Evolutionary conservation across 2,113 vertebrate species (phyloP), one percentile per base, ranked within the genome.

Genomic region (Electrona antarctica): DNA sequence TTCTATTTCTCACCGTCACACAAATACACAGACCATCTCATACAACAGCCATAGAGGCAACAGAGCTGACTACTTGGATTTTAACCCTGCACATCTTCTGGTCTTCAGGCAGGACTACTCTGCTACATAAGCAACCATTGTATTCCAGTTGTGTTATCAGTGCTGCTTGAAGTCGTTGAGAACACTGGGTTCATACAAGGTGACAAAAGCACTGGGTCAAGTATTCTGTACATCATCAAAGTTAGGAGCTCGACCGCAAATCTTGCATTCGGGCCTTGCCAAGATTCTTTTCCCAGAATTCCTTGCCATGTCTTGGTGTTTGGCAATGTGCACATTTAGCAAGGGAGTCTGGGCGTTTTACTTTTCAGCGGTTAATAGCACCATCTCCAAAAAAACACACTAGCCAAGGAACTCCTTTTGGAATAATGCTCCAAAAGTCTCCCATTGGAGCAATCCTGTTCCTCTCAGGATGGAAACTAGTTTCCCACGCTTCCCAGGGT

Each of bases 261-360:
- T 45, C 74, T 41, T 73, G 61, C 73, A 71, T 51, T 59, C 15
- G 50, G 41, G 59, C 71, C 59, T 68, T 82, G 80, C 79, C 81
- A 87, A 86, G 59, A 85, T 76, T 86, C 58, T 79, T 80, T 81
- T 82, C 78, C 76, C 81, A 79, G 73, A 87, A 85, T 91, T 63
- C 68, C 15, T 80, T 70, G 74, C 77, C 68, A 77, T 79, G 61
- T 79, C 80, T 87, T 80, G 50, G 79, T 79, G 64, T 82, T 83
- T 83, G 77, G 88, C 80, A 87, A 72, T 77, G 73, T 77, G 33
- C 58, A 79, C 73, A 64, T 78, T 67, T 41, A 82, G 61, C 71
- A 83, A 51, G 67, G 33, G 21, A 81, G 65, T 69, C 77, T 28
- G 52, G 59, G 33, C 77, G 77, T 87, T 76, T 83, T 85, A 81